A percentile compares a stretch with the other conserved stretches of the same genome.
Evolutionary conservation across 30 jellyfish, hydroid and myxozoan species (phyloP).

Genomic region (Aurelia sp.): DNA sequence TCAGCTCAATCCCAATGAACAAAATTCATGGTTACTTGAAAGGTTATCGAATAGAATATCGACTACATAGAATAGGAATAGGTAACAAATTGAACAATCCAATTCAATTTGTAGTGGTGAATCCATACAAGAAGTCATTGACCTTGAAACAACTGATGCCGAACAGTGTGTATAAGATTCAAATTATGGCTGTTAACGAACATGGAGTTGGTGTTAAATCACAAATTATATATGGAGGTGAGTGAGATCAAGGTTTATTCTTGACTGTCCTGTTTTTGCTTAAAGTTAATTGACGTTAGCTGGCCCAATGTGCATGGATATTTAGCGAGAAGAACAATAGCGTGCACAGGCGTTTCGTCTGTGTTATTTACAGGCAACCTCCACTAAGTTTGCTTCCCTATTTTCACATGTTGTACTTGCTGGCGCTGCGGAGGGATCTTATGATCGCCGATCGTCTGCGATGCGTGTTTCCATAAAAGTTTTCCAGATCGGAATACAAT

Average conservation of each 20-base stretch:
- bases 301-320: too few species aligned
- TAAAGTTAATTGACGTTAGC: too few species aligned
- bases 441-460: too few species aligned
- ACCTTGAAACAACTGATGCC: slow-evolving; percentile 12
- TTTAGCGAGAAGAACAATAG: too few species aligned
- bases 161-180: slow-evolving; percentile 48
- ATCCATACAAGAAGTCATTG: slow-evolving; percentile 10
- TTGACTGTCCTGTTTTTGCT: not conserved
- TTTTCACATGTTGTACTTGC: too few species aligned
- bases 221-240: slow-evolving; percentile 52
- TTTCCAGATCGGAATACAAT: too few species aligned
- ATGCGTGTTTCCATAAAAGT: too few species aligned
- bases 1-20: slow-evolving; percentile 24
- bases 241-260: not conserved
- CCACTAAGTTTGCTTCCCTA: too few species aligned
- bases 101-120: slow-evolving; percentile 22
- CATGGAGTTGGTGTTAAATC: slow-evolving; percentile 87
- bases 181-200: slow-evolving; percentile 74
- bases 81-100: slow-evolving; percentile 1
- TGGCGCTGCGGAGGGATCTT: too few species aligned
- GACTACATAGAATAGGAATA: slow-evolving; percentile 19
- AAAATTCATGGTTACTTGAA: slow-evolving; percentile 36
- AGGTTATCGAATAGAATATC: slow-evolving; percentile 56
- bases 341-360: not conserved
- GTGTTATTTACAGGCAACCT: not conserved